Evolutionary conservation across 37 sponge, comb jelly and placozoan species (phyloP).

Genomic region (Haliclona indistincta): DNA sequence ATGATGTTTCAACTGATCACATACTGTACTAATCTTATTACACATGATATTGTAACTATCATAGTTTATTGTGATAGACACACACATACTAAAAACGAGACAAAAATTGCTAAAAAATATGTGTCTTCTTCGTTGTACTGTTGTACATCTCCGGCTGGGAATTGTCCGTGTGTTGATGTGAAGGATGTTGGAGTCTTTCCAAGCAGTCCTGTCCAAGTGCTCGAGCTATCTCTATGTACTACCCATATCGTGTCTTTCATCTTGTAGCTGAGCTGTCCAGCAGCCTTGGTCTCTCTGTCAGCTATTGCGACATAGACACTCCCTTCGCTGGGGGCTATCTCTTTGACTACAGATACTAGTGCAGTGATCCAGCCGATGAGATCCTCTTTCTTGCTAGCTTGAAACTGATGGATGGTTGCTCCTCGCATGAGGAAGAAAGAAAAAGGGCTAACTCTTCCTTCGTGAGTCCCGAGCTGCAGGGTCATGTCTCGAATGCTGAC

Average conservation of each 20-base stretch:
- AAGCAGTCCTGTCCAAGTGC: slow-evolving; percentile 39
- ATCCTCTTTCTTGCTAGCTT: slow-evolving; percentile 5
- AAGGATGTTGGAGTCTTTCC: slow-evolving; percentile 11
- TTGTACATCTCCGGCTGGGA: slow-evolving; percentile 32
- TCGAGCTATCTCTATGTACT: not conserved
- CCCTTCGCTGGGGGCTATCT: no score
- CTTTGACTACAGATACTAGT: slow-evolving; percentile 26
- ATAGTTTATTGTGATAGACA: no score
- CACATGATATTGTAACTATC: no score
- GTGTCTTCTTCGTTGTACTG: slow-evolving; percentile 19
- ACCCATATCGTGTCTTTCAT: slow-evolving; percentile 19
- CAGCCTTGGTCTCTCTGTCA: slow-evolving; percentile 30
- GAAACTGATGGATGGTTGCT: slow-evolving; percentile 27
- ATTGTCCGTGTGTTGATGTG: slow-evolving; percentile 26
- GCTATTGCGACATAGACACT: slow-evolving; percentile 24
- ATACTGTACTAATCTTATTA: no score
- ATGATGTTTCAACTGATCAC: no score
- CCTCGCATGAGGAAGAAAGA: slow-evolving; percentile 22
- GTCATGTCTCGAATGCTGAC: slow-evolving; percentile 13
- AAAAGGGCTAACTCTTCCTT: not conserved
- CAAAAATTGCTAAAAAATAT: slow-evolving; percentile 25
- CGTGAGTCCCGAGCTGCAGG: slow-evolving; percentile 15
- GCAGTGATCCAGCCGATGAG: slow-evolving; percentile 21
- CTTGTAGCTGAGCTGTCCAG: slow-evolving; percentile 36
- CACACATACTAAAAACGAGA: not conserved